These are phyloP conservation scores for Adineta ricciae DNA, from an alignment of 2,888 invertebrate genomes.

Conservation along the genomic window DNA sequence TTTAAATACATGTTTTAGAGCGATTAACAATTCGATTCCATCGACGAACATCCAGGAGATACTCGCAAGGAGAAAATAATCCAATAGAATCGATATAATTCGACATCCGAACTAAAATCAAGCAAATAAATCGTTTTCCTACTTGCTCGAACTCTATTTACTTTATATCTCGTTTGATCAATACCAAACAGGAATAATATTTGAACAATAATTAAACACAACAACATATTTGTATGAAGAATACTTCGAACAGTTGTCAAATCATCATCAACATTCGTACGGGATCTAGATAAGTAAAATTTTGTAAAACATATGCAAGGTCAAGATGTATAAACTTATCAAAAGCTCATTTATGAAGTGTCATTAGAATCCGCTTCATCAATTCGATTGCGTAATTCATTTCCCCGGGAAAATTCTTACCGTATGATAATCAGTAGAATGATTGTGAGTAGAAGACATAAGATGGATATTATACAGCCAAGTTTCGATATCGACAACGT, in stretches of 20 bases:
- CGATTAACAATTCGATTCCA: not conserved
- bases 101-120: not conserved
- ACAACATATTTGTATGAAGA: not conserved
- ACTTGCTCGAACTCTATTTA: not conserved
- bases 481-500: not conserved
- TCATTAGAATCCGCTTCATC: too few relatives aligned
- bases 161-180: not conserved
- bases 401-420: too few relatives aligned
- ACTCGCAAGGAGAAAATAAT: constrained; percentile 6
- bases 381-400: too few relatives aligned
- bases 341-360: too few relatives aligned
- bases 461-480: not conserved
- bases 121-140: too few relatives aligned
- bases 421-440: not conserved
- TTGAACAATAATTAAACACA: constrained; percentile 13
- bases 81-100: not conserved
- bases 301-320: too few relatives aligned
- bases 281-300: not conserved
- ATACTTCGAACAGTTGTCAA: not conserved
- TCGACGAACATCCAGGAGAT: constrained; percentile 6
- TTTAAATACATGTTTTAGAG: not conserved
- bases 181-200: not conserved
- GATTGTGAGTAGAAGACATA: not conserved
- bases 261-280: not conserved
- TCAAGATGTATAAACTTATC: not conserved